Base-by-base conservation (phyloP, 2,888 invertebrate genomes). In the Cistogaster globosa region DNA sequence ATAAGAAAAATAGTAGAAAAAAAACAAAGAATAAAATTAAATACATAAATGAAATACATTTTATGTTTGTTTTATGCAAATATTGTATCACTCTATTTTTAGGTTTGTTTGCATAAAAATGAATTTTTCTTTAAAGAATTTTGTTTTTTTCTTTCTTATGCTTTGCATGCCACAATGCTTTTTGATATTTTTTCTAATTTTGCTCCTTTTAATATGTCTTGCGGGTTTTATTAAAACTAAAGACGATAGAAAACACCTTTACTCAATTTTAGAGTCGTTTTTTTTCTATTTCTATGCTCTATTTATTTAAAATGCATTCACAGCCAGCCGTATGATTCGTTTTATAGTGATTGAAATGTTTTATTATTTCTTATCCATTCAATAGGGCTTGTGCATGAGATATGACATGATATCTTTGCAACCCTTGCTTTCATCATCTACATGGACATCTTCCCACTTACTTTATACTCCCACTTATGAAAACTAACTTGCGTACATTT, bases 21-120 rank as follows among this genome's bases (percentile, higher is more conserved):
- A 38, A 38, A 7, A 16, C 45, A 45, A 45, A 45, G 14, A 45
- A 5, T 14, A 45, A 45, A 45, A 26, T 26, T 26, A 2, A 26
- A 16, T 5, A 45, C 12, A 45, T 5, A 45, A 45, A 12, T 11
- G 16, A 48, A n/a, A 48, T 16, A n/a, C n/a, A 7, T 48, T 48
- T 48, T 5, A 42, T 53, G 62, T 69, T 78, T 78, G 60, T 78
- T 60, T 18, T 69, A 77, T 77, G 77, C 53, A 77, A 77, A 77
- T 69, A 77, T 68, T 77, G 18, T 42, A 69, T 53, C 77, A 77
- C 51, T 77, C 53, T 45, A 2, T 12, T 32, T 32, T 5, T 32
- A 32, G 32, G 8, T 32, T 5, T 32, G 32, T 32, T 2, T 32
- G 32, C 8, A 45, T 65, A 20, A 45, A 55, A 57, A 51, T 26